These are phyloP conservation scores for Hippocampus kuda DNA, from an alignment of 2,797 vertebrate genomes.

Conservation along the genomic window DNA sequence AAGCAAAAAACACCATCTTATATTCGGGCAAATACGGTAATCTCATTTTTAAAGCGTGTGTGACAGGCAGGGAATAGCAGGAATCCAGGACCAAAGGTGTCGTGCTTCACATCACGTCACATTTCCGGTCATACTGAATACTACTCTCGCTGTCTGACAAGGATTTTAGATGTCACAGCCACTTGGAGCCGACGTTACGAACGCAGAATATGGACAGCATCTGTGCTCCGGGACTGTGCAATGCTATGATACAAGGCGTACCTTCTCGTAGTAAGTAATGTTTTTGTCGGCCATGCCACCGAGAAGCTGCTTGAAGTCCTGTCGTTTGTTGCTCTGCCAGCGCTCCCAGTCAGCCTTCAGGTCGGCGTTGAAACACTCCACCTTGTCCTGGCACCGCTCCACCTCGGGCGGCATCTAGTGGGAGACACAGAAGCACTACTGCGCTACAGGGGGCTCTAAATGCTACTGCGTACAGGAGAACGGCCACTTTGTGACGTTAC, in stretches of 20 bases:
- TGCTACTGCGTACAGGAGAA: background rate
- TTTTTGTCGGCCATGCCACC: conserved; percentile 92
- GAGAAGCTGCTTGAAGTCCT: conserved; percentile 92
- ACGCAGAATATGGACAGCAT: too few species aligned
- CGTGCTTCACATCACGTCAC: too few species aligned
- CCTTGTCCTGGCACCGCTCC: conserved; percentile 90
- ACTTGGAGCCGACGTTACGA: too few species aligned
- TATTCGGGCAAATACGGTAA: too few species aligned
- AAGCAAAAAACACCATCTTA: too few species aligned
- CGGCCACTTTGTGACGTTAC: background rate
- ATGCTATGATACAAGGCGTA: conserved; percentile 26
- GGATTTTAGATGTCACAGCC: too few species aligned
- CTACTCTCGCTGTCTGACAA: too few species aligned
- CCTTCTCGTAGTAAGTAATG: conserved; percentile 94
- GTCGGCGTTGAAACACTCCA: conserved; percentile 96
- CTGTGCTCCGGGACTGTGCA: background rate
- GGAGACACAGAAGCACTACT: conserved; percentile 27
- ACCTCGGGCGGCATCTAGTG: conserved; percentile 82
- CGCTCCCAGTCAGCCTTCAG: conserved; percentile 98
- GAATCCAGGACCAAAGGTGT: too few species aligned
- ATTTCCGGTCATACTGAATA: too few species aligned
- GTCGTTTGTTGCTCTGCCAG: conserved; percentile 94
- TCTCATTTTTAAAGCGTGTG: too few species aligned
- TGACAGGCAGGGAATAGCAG: too few species aligned
- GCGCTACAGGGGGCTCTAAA: conserved; percentile 28